These are phyloP conservation scores for Synaphobranchus kaupii DNA, from an alignment of 2,797 vertebrate species.

Conservation along the genomic window DNA sequence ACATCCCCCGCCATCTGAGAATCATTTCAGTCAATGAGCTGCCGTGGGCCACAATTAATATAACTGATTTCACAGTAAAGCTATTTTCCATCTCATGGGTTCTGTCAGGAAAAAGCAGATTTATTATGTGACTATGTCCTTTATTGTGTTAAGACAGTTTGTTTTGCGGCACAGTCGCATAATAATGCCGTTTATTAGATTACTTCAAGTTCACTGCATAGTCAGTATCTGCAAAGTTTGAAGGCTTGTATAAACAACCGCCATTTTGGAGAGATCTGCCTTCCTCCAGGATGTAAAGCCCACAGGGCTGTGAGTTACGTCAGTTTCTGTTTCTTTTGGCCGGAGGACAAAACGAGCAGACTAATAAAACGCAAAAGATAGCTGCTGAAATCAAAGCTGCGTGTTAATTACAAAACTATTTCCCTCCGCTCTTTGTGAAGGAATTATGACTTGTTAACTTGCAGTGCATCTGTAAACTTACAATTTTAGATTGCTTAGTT, in stretches of 20 bases:
- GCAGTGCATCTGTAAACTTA: neutral
- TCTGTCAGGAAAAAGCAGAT: neutral
- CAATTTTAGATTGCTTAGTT: neutral
- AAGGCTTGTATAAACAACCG: neutral
- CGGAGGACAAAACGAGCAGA: neutral
- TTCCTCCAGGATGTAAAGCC: neutral
- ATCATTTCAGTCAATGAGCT: neutral
- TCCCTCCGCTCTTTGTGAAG: neutral
- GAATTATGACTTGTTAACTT: neutral
- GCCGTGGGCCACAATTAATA: neutral
- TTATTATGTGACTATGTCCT: constrained; percentile 3
- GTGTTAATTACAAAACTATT: neutral
- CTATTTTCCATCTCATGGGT: neutral
- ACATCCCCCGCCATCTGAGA: neutral
- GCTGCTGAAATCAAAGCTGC: neutral
- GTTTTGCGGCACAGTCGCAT: neutral
- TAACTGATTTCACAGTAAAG: neutral
- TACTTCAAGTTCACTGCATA: neutral
- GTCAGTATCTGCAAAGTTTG: neutral
- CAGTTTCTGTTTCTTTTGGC: neutral
- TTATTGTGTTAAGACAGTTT: neutral
- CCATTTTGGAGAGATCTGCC: neutral
- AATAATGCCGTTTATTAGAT: neutral
- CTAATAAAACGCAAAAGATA: no score
- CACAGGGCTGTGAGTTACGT: neutral